Percentiles rank a stretch among this genome's conserved stretches.
phyloP scores from a whole-genome alignment of 2,113 vertebrate genomes.

The Cynopterus brachyotis region DNA sequence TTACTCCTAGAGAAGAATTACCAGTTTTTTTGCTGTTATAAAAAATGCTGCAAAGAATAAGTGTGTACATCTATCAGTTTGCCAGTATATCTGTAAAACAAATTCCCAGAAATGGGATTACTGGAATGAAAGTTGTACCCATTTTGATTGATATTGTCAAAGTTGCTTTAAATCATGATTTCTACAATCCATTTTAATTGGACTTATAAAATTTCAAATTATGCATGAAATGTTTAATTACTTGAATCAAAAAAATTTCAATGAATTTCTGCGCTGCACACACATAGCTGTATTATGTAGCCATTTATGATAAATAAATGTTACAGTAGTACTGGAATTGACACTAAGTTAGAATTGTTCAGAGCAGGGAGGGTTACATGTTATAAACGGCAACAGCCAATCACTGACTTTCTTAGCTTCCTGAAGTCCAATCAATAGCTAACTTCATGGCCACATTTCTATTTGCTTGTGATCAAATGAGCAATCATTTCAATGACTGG shows the following conservation, averaged over 20 bases:
- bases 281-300: neutral
- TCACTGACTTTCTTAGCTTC: neutral
- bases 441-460: neutral
- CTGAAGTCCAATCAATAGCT: neutral
- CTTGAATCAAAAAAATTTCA: neutral
- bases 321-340: neutral
- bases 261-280: neutral
- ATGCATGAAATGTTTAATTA: neutral
- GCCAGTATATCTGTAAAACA: neutral
- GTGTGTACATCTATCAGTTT: neutral
- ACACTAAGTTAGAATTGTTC: neutral
- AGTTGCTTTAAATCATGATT: neutral
- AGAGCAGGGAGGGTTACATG: neutral
- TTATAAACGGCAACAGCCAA: neutral
- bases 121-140: neutral
- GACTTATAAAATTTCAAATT: slow-evolving; percentile 7
- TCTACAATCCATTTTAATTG: slow-evolving; percentile 10
- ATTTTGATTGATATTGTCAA: neutral
- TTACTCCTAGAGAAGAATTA: neutral
- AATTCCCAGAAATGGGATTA: slow-evolving; percentile 12
- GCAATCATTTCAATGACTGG: neutral
- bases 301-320: neutral
- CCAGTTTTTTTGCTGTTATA: neutral
- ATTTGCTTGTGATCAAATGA: neutral
- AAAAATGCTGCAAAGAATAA: neutral